Evolutionary conservation across 2,113 vertebrate species (phyloP).

Genomic region (Pongo abelii): DNA sequence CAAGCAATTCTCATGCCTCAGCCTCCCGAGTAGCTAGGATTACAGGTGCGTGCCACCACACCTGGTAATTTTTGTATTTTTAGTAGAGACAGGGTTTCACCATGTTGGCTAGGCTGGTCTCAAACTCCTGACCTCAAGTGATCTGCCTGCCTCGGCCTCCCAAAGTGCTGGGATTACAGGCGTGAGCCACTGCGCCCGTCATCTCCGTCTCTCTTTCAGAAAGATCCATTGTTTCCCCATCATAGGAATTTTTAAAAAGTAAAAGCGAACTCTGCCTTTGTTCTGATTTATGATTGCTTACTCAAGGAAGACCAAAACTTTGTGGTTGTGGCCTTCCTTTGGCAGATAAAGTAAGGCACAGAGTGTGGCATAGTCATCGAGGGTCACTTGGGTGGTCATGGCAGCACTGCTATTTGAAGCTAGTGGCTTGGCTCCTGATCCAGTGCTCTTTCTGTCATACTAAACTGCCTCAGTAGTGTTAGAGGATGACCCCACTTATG

Average conservation of each 20-base stretch:
- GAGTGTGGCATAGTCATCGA: accelerated
- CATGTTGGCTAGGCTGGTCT: too few relatives aligned
- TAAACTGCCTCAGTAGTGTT: not conserved
- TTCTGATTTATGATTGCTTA: not conserved
- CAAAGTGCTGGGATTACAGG: too few relatives aligned
- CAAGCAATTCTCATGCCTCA: too few relatives aligned
- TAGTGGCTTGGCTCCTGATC: not conserved
- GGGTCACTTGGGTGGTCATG: not conserved
- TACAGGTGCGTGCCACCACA: too few relatives aligned
- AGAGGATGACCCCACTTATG: not conserved
- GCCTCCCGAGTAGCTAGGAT: too few relatives aligned
- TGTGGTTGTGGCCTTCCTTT: not conserved
- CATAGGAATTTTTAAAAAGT: not conserved
- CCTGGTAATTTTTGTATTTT: too few relatives aligned
- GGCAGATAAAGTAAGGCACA: not conserved
- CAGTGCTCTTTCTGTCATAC: not conserved
- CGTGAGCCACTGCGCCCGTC: accelerated
- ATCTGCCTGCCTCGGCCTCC: too few relatives aligned
- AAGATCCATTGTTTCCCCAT: not conserved
- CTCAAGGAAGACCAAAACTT: not conserved
- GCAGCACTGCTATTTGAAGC: not conserved
- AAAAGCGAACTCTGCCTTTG: not conserved
- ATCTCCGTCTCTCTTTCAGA: not conserved
- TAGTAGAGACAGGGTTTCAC: too few relatives aligned
- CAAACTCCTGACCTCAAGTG: too few relatives aligned